Percentiles rank a stretch among this genome's conserved stretches.
These are phyloP conservation scores for Aplochiton taeniatus DNA, from an alignment of 2,797 vertebrate species.

Conservation along the genomic window DNA sequence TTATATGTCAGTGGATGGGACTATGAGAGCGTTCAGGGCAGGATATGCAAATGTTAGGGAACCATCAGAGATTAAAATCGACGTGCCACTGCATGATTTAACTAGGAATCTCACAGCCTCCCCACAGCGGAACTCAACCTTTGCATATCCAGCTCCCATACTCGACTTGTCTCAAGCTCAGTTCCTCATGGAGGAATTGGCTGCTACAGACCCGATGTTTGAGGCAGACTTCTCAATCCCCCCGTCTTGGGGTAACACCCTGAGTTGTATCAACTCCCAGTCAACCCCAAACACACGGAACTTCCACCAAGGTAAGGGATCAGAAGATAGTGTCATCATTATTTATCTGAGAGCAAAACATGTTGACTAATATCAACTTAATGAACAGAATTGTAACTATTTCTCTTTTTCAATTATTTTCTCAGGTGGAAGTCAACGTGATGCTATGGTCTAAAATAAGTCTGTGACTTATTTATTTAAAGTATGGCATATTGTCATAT, in stretches of 20 bases:
- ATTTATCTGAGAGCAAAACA: neutral
- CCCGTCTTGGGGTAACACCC: conserved; percentile 77
- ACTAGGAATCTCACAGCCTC: conserved; percentile 26
- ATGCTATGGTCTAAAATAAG: conserved; percentile 86
- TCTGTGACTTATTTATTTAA: conserved; percentile 83
- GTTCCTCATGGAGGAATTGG: conserved; percentile 82
- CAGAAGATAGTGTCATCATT: too few species aligned
- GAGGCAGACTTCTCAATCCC: conserved; percentile 78
- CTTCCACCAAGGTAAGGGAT: conserved; percentile 77
- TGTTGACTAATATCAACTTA: neutral
- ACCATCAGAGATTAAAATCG: neutral
- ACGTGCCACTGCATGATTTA: neutral
- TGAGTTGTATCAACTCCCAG: conserved; percentile 88
- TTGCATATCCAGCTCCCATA: conserved; percentile 44
- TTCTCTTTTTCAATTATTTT: conserved; percentile 45
- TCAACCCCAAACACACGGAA: conserved; percentile 68
- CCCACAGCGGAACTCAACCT: conserved; percentile 15
- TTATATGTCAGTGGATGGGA: conserved; percentile 28
- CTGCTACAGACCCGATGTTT: conserved; percentile 80
- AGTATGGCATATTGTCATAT: conserved; percentile 89
- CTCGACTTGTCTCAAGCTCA: conserved; percentile 72
- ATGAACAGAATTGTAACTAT: conserved; percentile 3
- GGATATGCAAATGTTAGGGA: conserved; percentile 31
- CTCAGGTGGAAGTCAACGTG: conserved; percentile 81
- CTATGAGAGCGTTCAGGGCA: neutral